phyloP scores from a whole-genome alignment of 2,888 invertebrate genomes.

The Volucella bombylans region DNA sequence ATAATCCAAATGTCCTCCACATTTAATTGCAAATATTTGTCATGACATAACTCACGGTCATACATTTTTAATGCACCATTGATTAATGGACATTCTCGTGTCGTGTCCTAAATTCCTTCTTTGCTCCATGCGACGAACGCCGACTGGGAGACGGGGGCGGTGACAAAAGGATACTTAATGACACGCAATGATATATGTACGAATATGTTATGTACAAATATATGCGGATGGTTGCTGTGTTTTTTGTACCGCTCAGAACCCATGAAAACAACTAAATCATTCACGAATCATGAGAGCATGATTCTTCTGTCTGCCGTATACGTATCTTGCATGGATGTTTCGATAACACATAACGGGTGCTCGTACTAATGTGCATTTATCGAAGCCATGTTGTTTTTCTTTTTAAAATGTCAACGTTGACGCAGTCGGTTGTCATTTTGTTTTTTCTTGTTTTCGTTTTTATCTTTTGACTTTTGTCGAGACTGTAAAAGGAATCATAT shows the following conservation, averaged over 20 bases:
- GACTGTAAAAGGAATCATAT: constrained; percentile 50
- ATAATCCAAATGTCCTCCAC: constrained; percentile 37
- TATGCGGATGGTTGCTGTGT: no score
- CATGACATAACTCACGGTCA: constrained; percentile 53
- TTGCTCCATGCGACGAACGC: not conserved
- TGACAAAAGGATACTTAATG: constrained; percentile 19
- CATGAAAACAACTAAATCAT: constrained; percentile 33
- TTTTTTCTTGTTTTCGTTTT: constrained; percentile 22
- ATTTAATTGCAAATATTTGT: constrained; percentile 65
- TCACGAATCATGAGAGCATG: not conserved
- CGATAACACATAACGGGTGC: not conserved
- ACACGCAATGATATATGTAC: constrained; percentile 37
- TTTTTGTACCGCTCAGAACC: not conserved
- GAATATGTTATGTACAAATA: not conserved
- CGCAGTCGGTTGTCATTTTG: not conserved
- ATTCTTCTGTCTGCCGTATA: not conserved
- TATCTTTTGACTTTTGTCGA: not conserved
- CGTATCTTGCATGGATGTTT: not conserved
- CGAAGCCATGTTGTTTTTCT: constrained; percentile 56
- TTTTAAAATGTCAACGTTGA: constrained; percentile 32
- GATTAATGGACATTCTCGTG: constrained; percentile 62
- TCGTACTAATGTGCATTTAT: not conserved
- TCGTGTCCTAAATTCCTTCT: constrained; percentile 36
- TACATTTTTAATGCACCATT: constrained; percentile 58
- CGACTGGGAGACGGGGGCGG: no score